Base-by-base conservation (phyloP, 92 coral and sea anemone species). In the Bergia puertoricense region DNA sequence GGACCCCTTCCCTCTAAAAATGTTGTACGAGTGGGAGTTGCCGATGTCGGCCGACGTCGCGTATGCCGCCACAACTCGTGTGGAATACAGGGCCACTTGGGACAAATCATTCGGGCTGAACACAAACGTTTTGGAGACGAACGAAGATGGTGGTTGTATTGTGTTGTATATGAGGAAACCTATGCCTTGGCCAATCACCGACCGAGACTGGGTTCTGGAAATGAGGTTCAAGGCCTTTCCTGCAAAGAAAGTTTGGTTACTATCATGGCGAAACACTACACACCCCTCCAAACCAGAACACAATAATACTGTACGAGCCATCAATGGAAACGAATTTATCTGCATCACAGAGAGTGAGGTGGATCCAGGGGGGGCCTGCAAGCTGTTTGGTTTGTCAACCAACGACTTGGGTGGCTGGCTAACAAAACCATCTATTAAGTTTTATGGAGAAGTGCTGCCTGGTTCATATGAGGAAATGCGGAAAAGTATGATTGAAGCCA, bases 381-480 rank as follows among this genome's bases (percentile, higher is more conserved):
- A 23, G 30, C 16, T 82, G 76, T 82, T 67, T 41, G 86, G 86
- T 22, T 68, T 82, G 65, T 67, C 86, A 36, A 82, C 86, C 65
- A 82, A 82, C 30, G 86, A 82, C 44, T 66, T 82, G 16, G 59
- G 86, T 14, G 86, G 86, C 57, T 82, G 86, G 86, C 59, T 82
- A 0, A 65, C 86, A 45, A 43, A 41, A 23, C 51, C 75, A 20
- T 67, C 86, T 41, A 67, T 11, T 18, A 66, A 41, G 50, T 4
- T 82, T n/a, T 82, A 41, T 41, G 86, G 86, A 37, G 68, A 82
- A 67, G 86, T 82, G 76, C 75, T 82, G 77, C 86, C 86, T 18
- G 77, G 68, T 43, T 82, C 86, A 6, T 82, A 43, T 48, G 86
- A 82, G 73, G 77, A 82, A 36, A 82, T 82, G 65, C 73, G 86